Conservation (phyloP, 2,888 invertebrate genomes). For the Microctonus hyperodae region DNA sequence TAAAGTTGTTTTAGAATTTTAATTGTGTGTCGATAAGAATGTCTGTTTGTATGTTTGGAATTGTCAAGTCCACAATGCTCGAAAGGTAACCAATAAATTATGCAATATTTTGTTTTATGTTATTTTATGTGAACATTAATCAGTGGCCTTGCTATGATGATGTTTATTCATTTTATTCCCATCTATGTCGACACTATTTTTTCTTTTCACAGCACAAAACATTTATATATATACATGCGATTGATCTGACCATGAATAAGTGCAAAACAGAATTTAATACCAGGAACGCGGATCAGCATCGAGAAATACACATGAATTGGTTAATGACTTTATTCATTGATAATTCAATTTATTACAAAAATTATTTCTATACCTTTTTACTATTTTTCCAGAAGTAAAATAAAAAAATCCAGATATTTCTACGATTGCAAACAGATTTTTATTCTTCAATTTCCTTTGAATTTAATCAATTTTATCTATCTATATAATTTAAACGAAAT, state of each 20-base stretch:
- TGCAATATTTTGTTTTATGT: constrained; percentile 54
- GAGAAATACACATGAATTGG: constrained; percentile 4
- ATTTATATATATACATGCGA: not conserved
- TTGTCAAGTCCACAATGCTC: constrained; percentile 2
- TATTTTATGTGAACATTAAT: constrained; percentile 54
- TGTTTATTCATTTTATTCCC: constrained; percentile 6
- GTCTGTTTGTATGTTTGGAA: no score
- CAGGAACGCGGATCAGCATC: constrained; percentile 33
- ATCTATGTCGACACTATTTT: constrained; percentile 26
- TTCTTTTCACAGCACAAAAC: not conserved
- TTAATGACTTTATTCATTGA: constrained; percentile 11
- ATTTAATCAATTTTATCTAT: no score
- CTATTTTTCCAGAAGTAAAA: not conserved
- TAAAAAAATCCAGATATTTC: no score
- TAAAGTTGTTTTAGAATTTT: no score
- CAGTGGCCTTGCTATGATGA: constrained; percentile 41
- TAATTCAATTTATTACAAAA: constrained; percentile 11
- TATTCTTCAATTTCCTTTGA: not conserved
- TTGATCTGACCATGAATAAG: constrained; percentile 41
- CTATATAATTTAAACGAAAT: no score
- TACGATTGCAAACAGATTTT: not conserved
- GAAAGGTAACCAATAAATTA: constrained; percentile 43
- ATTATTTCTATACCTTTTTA: not conserved
- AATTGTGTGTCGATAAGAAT: no score
- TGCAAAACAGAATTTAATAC: constrained; percentile 36